Evolutionary conservation across 2,113 vertebrate genomes (phyloP).

Genomic region (Notechis scutatus): DNA sequence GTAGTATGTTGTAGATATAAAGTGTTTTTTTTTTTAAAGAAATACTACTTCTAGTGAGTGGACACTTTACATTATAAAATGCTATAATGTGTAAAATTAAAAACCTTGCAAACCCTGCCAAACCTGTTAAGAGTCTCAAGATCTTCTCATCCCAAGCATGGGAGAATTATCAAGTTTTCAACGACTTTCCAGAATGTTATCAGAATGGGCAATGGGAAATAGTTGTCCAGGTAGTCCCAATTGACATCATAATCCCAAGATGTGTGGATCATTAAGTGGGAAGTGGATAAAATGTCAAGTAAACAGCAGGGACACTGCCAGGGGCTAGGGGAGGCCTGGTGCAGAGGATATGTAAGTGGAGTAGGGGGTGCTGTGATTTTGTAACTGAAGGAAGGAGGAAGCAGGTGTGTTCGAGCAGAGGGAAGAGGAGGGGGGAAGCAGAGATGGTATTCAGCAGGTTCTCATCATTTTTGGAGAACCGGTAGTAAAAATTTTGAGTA

Average conservation of each 20-base stretch:
- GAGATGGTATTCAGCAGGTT: too few relatives aligned
- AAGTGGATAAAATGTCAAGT: neutral
- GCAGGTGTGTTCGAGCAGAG: neutral
- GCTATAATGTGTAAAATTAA: too few relatives aligned
- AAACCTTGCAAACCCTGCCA: neutral
- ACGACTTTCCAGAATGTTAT: neutral
- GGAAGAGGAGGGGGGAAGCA: neutral
- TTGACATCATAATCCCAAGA: too few relatives aligned
- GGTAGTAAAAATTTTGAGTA: too few relatives aligned
- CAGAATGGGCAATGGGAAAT: neutral
- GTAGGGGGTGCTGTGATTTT: neutral
- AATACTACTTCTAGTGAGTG: neutral
- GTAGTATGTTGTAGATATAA: neutral
- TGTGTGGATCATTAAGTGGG: too few relatives aligned
- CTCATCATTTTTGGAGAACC: too few relatives aligned
- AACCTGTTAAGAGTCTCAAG: neutral
- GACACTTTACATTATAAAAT: too few relatives aligned
- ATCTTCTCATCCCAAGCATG: neutral
- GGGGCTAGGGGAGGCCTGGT: neutral
- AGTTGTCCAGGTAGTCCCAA: neutral
- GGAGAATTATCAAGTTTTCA: neutral
- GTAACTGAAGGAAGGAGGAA: neutral
- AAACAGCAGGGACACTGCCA: neutral
- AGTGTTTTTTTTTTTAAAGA: neutral
- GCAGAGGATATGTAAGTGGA: neutral